A percentile compares a stretch with the other conserved stretches of the same genome.
Evolutionary conservation across 1,140 invertebrate genomes (phyloP).

Genomic region (Araneus ventricosus): DNA sequence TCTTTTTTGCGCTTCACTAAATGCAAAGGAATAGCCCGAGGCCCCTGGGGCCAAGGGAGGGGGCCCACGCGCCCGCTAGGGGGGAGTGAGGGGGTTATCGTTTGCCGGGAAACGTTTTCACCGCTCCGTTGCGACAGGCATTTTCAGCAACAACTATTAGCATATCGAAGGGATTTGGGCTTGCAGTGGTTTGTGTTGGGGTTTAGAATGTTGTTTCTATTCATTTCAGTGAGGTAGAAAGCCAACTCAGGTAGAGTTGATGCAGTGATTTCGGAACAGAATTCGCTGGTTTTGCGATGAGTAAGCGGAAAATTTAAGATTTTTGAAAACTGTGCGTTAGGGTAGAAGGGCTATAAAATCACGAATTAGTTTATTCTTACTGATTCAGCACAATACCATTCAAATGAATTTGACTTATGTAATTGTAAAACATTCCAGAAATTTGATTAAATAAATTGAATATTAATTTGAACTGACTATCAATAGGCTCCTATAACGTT

Average conservation of each 20-base stretch:
- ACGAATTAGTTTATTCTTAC: no score
- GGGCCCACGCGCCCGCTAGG: background rate
- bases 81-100: background rate
- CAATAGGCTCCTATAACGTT: no score
- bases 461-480: no score
- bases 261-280: background rate
- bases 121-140: background rate
- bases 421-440: no score
- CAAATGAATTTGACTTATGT: no score
- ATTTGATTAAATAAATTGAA: no score
- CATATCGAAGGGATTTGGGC: background rate
- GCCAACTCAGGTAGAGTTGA: background rate
- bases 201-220: background rate
- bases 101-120: background rate
- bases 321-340: no score
- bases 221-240: background rate
- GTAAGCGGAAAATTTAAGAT: background rate
- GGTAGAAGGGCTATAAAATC: no score
- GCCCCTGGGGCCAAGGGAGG: background rate
- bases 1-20: background rate
- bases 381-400: no score
- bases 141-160: conserved; percentile 5
- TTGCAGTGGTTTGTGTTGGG: background rate
- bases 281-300: background rate
- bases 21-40: background rate